Evolutionary conservation across 2,797 vertebrate genomes (phyloP).

Genomic region (Eulemur albifrons): DNA sequence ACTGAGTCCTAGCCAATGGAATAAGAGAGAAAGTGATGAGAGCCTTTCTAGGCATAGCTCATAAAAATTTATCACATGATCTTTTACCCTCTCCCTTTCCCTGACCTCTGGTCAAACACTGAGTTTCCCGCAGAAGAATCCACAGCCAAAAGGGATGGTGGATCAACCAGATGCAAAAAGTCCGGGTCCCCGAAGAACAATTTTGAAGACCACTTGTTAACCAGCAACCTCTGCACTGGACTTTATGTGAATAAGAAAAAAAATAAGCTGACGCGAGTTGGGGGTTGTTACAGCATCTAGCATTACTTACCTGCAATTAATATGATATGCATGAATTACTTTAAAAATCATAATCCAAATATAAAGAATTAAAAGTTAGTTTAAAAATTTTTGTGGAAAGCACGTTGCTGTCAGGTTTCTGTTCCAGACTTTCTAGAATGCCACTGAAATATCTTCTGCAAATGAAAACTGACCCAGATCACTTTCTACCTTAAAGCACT

Average conservation of each 20-base stretch:
- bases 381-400: neutral
- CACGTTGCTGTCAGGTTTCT: neutral
- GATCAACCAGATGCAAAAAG: neutral
- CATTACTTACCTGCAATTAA: neutral
- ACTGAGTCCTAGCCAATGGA: neutral
- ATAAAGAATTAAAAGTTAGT: neutral
- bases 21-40: neutral
- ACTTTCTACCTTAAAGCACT: neutral
- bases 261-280: neutral
- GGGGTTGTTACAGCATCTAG: neutral
- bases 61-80: neutral
- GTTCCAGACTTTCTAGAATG: neutral
- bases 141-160: neutral
- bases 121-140: neutral
- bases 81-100: neutral
- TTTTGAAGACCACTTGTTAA: neutral
- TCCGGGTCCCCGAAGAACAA: neutral
- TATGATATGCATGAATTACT: neutral
- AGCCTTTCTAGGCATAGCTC: neutral
- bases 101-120: neutral
- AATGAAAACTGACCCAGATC: neutral
- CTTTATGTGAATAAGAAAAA: neutral
- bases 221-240: neutral
- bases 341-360: constrained; percentile 34
- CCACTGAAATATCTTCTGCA: neutral